These are phyloP conservation scores for Rhinoderma darwinii DNA, from an alignment of 2,113 vertebrate genomes.

Conservation along the genomic window DNA sequence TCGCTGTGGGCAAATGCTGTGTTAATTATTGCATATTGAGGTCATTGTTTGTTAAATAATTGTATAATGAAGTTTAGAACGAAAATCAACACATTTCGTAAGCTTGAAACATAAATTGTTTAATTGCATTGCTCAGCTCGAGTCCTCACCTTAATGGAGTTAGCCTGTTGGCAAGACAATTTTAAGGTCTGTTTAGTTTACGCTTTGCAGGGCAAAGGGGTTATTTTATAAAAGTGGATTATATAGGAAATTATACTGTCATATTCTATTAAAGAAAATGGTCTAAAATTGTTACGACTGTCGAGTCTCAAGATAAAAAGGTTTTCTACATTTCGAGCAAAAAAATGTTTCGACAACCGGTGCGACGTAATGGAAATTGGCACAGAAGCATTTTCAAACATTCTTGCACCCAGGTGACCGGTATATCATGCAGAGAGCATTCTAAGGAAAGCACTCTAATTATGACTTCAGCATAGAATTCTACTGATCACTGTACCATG, in stretches of 20 bases:
- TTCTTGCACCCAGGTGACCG: not conserved
- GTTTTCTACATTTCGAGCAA: not conserved
- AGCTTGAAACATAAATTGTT: conserved; percentile 54
- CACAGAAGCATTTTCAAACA: not conserved
- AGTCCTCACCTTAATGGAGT: not conserved
- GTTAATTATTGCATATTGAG: conserved; percentile 65
- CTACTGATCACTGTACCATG: not conserved
- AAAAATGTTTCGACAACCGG: not conserved
- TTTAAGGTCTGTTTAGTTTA: conserved; percentile 20
- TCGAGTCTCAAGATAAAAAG: not conserved
- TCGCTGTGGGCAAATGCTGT: conserved; percentile 65
- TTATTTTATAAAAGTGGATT: conserved; percentile 3
- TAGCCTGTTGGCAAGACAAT: conserved; percentile 15
- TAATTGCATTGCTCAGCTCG: conserved; percentile 47
- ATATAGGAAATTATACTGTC: not conserved
- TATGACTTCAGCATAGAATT: not conserved
- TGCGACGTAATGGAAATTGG: not conserved
- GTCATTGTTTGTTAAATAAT: conserved; percentile 68
- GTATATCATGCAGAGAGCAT: not conserved
- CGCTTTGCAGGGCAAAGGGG: not conserved
- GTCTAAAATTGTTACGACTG: not conserved
- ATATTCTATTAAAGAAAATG: conserved; percentile 11
- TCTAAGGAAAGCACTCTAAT: not conserved
- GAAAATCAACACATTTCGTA: conserved; percentile 60
- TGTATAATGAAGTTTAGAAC: conserved; percentile 58